Conservation (phyloP, 2,113 vertebrate genomes). For the Argyrosomus japonicus region DNA sequence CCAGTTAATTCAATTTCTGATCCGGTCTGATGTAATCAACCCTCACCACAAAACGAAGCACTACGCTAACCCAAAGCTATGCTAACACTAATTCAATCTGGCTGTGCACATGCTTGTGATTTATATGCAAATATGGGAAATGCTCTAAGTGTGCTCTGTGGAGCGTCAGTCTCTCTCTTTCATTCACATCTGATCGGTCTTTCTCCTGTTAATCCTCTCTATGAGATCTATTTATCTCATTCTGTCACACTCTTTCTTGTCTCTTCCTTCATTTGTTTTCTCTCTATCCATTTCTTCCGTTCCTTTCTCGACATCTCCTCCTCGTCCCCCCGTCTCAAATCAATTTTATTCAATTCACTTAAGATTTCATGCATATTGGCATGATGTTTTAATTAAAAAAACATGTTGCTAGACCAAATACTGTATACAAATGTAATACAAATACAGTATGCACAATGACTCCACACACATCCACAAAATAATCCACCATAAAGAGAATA, state of each 20-base stretch:
- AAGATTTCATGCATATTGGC: no score
- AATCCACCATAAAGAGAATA: no score
- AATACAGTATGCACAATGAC: no score
- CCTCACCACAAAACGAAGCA: slow-evolving; percentile 1
- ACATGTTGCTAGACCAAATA: no score
- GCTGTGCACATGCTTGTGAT: slow-evolving; percentile 18
- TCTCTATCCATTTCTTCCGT: neutral
- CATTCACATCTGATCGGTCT: slow-evolving; percentile 6
- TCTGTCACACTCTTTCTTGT: neutral
- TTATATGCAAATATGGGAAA: slow-evolving; percentile 49
- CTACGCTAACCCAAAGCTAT: slow-evolving; percentile 36
- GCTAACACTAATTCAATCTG: slow-evolving; percentile 50
- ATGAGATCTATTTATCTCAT: neutral
- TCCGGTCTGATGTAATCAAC: slow-evolving; percentile 41
- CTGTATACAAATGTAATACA: no score
- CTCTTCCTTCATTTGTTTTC: neutral
- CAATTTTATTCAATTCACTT: neutral
- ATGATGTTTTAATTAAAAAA: neutral
- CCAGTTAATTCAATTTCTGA: slow-evolving; percentile 55
- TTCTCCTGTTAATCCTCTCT: neutral
- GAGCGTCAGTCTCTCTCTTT: neutral
- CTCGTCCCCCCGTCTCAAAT: fast-evolving
- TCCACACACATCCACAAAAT: no score
- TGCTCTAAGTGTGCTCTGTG: neutral
- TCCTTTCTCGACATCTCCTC: neutral